Percentiles rank a stretch among this genome's conserved stretches.
These are phyloP conservation scores for Tenthredo notha DNA, from an alignment of 2,888 invertebrate species.

Conservation along the genomic window DNA sequence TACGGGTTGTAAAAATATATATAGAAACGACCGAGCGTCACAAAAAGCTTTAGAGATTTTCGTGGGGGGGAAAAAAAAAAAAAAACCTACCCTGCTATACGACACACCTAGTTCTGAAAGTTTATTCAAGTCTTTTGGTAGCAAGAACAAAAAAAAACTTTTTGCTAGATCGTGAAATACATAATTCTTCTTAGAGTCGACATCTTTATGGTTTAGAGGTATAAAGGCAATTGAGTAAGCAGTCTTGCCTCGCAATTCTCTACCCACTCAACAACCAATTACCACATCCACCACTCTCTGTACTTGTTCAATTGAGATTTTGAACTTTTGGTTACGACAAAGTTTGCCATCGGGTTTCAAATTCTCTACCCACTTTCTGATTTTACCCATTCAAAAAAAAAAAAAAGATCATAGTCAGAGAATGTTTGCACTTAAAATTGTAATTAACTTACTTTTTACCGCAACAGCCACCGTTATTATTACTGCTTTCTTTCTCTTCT, in stretches of 20 bases:
- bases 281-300: constrained; percentile 21
- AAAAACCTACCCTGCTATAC: neutral
- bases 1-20: constrained; percentile 56
- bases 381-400: neutral
- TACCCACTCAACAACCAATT: constrained; percentile 15
- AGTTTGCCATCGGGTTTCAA: neutral
- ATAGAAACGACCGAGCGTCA: neutral
- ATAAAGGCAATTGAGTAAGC: constrained; percentile 16
- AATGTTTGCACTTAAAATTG: neutral
- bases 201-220: neutral
- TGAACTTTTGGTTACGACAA: neutral
- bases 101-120: neutral
- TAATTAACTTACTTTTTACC: constrained; percentile 65
- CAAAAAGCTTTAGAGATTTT: neutral
- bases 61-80: too few relatives aligned
- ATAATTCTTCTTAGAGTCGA: constrained; percentile 18
- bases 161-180: neutral
- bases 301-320: neutral
- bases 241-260: neutral
- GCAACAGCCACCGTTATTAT: constrained; percentile 66
- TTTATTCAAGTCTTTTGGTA: neutral
- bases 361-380: neutral
- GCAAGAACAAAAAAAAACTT: neutral
- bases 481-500: constrained; percentile 55
- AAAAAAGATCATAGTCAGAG: neutral